These are phyloP conservation scores for Tetragonula clypearis DNA, from an alignment of 1,140 invertebrate species.

Conservation along the genomic window DNA sequence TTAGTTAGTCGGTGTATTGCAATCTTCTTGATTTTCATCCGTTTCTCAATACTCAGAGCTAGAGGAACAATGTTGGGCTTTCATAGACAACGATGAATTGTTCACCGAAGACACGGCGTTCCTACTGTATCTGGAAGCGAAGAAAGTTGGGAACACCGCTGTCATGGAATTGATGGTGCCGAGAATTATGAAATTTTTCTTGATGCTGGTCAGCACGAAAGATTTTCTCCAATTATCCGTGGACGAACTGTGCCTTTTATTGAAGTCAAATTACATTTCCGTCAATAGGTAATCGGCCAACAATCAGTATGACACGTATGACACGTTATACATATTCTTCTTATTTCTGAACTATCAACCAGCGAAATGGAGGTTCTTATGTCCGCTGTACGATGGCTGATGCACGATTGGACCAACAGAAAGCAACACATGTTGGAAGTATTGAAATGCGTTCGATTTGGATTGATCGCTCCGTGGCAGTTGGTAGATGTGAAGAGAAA, in stretches of 20 bases:
- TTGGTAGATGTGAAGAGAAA: slow-evolving; percentile 87
- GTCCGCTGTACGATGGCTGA: slow-evolving; percentile 88
- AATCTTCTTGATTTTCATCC: neutral
- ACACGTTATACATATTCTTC: too few species aligned
- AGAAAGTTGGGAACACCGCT: slow-evolving; percentile 81
- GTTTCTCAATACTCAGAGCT: slow-evolving; percentile 81
- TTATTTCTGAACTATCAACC: slow-evolving; percentile 22
- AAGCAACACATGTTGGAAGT: slow-evolving; percentile 82
- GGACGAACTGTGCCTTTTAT: slow-evolving; percentile 84
- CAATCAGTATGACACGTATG: too few species aligned
- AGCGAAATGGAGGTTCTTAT: slow-evolving; percentile 90
- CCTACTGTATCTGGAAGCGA: slow-evolving; percentile 85
- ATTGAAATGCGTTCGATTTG: slow-evolving; percentile 87
- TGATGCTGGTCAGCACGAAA: slow-evolving; percentile 86
- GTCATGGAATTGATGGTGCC: slow-evolving; percentile 88
- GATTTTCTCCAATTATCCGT: slow-evolving; percentile 86
- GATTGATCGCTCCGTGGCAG: slow-evolving; percentile 88
- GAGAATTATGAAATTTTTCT: slow-evolving; percentile 87
- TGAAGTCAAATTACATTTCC: slow-evolving; percentile 86
- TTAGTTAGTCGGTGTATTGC: neutral
- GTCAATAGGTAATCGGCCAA: slow-evolving; percentile 84
- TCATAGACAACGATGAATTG: slow-evolving; percentile 85
- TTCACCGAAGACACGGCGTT: slow-evolving; percentile 89
- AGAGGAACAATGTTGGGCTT: slow-evolving; percentile 88
- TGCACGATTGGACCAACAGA: slow-evolving; percentile 85